phyloP scores from a whole-genome alignment of 2,113 vertebrate genomes.

The Gadus macrocephalus region DNA sequence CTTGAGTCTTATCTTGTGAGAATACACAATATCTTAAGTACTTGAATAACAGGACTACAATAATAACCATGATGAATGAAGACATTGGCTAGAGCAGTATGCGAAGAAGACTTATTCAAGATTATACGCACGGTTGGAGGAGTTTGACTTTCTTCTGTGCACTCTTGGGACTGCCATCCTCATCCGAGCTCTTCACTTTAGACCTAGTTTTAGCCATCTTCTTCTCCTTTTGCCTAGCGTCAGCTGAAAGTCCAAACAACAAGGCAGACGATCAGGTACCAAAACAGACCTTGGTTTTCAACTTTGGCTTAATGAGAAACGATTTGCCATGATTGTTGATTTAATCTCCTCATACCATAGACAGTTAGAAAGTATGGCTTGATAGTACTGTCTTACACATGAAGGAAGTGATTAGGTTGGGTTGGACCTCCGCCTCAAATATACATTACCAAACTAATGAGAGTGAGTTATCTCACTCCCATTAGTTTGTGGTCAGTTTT shows the following conservation, averaged over 20 bases:
- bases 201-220: constrained; percentile 88
- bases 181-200: constrained; percentile 93
- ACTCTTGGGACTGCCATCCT: constrained; percentile 86
- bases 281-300: neutral
- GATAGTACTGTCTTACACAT: too few relatives aligned
- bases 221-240: constrained; percentile 91
- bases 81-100: too few relatives aligned
- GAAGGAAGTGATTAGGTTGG: too few relatives aligned
- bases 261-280: neutral
- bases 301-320: too few relatives aligned
- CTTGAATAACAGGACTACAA: neutral
- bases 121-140: constrained; percentile 81
- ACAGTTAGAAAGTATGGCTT: too few relatives aligned
- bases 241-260: constrained; percentile 51
- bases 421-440: neutral
- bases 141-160: constrained; percentile 93
- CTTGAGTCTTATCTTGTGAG: neutral
- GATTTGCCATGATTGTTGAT: too few relatives aligned
- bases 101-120: neutral
- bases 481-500: too few relatives aligned
- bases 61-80: neutral
- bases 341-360: too few relatives aligned
- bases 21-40: neutral
- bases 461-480: neutral
- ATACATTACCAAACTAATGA: neutral